Evolutionary conservation across 1,140 invertebrate species (phyloP), one percentile per base, ranked within the genome.

Genomic region (Cydia fagiglandana): DNA sequence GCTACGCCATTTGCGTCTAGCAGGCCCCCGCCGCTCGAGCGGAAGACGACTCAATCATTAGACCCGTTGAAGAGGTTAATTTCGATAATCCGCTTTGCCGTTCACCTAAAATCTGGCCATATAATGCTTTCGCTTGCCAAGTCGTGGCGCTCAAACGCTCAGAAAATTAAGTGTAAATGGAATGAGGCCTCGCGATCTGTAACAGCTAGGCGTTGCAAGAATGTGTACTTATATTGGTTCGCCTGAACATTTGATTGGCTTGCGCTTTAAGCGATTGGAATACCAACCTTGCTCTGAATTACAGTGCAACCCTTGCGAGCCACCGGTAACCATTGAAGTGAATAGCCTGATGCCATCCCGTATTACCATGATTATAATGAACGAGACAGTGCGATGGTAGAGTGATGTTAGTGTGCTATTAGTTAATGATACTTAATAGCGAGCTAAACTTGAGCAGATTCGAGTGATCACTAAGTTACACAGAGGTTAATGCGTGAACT

Each of bases 71-170:
- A 84, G 85, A 88, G 84, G 87, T 88, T 88, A 87, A 89, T 88
- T 86, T 88, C 81, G 83, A 83, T 89, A 89, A 90, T 86, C 85
- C 87, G 77, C 83, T 88, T 89, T 85, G 75, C 79, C 80, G 74
- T 78, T 84, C 81, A 76, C 73, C 79, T 79, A 81, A 81, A 89
- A 86, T 81, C 80, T 82, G 76, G 75, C 76, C 9, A 17, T 24
- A 0, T 61, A 61, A 20, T 61, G 20, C 56, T 6, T 12, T 61
- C 24, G 56, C 17, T 20, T 12, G n/a, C 20, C 6, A 12, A 10
- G 20, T 9, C 17, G 2, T 12, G 20, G 56, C 15, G n/a, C 53
- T 15, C 12, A 53, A 61, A n/a, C 20, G 20, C 20, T 17, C 56
- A 61, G 7, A 61, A 10, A 24, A 24, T 24, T 6, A n/a, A 61